A percentile compares a stretch with the other conserved stretches of the same genome.
Conservation (phyloP, 37 sponge, comb jelly and placozoan species). For the Crambe crambe region DNA sequence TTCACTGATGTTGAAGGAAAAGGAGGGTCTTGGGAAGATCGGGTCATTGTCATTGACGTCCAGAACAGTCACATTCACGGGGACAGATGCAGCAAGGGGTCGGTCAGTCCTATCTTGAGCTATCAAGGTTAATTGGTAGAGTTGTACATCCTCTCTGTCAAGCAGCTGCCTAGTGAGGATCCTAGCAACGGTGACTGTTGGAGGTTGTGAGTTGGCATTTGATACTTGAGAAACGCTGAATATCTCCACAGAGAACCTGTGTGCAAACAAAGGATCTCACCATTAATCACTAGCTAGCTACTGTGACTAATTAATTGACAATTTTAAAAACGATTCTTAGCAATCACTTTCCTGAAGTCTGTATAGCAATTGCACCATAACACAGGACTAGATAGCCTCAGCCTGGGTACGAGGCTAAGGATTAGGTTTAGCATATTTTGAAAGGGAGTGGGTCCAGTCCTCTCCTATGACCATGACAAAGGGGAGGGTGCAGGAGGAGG, state of each 20-base stretch:
- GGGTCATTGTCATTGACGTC: conserved; percentile 47
- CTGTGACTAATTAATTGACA: too few species aligned
- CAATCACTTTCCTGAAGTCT: too few species aligned
- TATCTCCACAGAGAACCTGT: conserved; percentile 6
- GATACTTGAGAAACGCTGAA: background rate
- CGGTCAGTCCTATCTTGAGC: conserved; percentile 5
- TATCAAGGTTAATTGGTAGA: conserved; percentile 15
- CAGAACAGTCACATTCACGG: conserved; percentile 12
- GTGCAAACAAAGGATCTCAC: too few species aligned
- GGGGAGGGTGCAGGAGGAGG: too few species aligned
- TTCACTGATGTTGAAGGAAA: conserved; percentile 17
- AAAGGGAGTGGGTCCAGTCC: too few species aligned
- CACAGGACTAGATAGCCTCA: too few species aligned
- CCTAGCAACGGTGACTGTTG: conserved; percentile 12
- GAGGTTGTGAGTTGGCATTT: conserved; percentile 22
- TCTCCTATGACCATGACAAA: too few species aligned
- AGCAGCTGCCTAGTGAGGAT: background rate
- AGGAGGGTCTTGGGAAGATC: conserved; percentile 6
- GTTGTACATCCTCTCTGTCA: conserved; percentile 34
- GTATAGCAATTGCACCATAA: too few species aligned
- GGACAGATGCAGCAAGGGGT: conserved; percentile 18
- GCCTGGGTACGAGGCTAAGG: too few species aligned
- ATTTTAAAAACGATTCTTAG: too few species aligned
- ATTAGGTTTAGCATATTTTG: too few species aligned
- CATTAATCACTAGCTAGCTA: too few species aligned